Evolutionary conservation across 2,888 invertebrate genomes (phyloP), one percentile per base, ranked within the genome.

Genomic region (Anticlea derivata): DNA sequence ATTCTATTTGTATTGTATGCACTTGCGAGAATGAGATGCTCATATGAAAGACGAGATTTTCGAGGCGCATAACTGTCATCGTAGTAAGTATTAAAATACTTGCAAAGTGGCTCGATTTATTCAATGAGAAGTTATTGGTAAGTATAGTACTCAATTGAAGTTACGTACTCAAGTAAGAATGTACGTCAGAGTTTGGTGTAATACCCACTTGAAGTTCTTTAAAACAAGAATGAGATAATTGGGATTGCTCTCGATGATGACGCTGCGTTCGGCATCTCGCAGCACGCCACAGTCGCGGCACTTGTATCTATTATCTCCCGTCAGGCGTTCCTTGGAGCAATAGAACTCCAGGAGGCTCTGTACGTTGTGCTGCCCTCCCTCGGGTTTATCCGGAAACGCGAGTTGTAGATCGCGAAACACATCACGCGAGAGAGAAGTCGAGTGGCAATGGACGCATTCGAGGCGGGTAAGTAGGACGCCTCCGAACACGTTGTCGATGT

Each of bases 331-430:
- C 1, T 95, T 94, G 11, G 94, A 93, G 61, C 96, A 92, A 75
- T 95, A 97, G 71, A 93, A 95, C 60, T 95, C 94, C 8, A 97
- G 88, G 0, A 97, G 91, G 60, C 93, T 93, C 73, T 96, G 95
- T n/a, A 97, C 94, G 23, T 92, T 93, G 63, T 94, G 93, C 55
- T 92, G 75, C 60, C 70, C 88, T 4, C 69, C 73, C 0, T 77
- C 80, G 0, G 79, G 73, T 38, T 80, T 89, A 20, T 93, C 93
- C 0, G 96, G 95, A 80, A 95, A 95, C 0, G 95, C 94, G 1
- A 96, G 84, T 63, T 95, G 95, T 7, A 97, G 83, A 65, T 97
- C 97, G 3, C 95, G 93, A 83, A 97, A 97, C 41, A 93, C 93
- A 75, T 97, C 97, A 0, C 93, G 93, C 13, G 94, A 94, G 46